Evolutionary conservation across 2,888 invertebrate species (phyloP).

Genomic region (Campoletis raptor): DNA sequence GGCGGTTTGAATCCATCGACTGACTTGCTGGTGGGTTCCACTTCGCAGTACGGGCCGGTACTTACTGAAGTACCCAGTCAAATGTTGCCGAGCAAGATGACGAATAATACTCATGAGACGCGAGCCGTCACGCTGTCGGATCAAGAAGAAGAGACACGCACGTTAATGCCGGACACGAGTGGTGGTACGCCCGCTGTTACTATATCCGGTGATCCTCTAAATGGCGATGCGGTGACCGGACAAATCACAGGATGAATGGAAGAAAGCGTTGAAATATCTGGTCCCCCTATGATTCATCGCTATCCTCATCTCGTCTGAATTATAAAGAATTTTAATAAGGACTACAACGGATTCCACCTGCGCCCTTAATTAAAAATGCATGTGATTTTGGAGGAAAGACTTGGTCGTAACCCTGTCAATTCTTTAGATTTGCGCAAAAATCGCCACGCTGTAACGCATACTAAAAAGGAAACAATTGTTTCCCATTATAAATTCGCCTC

Average conservation of each 20-base stretch:
- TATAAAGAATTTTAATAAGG: slow-evolving; percentile 31
- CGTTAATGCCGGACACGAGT: slow-evolving; percentile 80
- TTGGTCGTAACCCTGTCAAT: slow-evolving; percentile 42
- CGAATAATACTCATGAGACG: slow-evolving; percentile 74
- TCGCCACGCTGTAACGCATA: slow-evolving; percentile 56
- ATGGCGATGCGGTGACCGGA: slow-evolving; percentile 68
- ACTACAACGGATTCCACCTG: slow-evolving; percentile 11
- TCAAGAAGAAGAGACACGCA: slow-evolving; percentile 83
- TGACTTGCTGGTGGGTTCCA: slow-evolving; percentile 85
- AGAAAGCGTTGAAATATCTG: neutral
- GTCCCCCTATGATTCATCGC: slow-evolving; percentile 5
- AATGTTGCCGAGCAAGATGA: slow-evolving; percentile 79
- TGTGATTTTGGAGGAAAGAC: slow-evolving; percentile 2
- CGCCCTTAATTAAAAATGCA: slow-evolving; percentile 15
- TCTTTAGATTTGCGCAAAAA: slow-evolving; percentile 60
- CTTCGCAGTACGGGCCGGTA: slow-evolving; percentile 85
- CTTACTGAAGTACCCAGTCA: slow-evolving; percentile 84
- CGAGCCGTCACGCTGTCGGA: slow-evolving; percentile 80
- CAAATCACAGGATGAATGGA: slow-evolving; percentile 80
- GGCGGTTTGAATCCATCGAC: slow-evolving; percentile 85
- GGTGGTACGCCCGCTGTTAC: slow-evolving; percentile 62
- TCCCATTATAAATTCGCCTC: slow-evolving; percentile 6
- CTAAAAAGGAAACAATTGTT: slow-evolving; percentile 20
- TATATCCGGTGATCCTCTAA: slow-evolving; percentile 74
- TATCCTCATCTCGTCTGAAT: slow-evolving; percentile 18